Evolutionary conservation across 2,888 invertebrate species (phyloP), one percentile per base, ranked within the genome.

Genomic region (Arrhopalites spinosus): DNA sequence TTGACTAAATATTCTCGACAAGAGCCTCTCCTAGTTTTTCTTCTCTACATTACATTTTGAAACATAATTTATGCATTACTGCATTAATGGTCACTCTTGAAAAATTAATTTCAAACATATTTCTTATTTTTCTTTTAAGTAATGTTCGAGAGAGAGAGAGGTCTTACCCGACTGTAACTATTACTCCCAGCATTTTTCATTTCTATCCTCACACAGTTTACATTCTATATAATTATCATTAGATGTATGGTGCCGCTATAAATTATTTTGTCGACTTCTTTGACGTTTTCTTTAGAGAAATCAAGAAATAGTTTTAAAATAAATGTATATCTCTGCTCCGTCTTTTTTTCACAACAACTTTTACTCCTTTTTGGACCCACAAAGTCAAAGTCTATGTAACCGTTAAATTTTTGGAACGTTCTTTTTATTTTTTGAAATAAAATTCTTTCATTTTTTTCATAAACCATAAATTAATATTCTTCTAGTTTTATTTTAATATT

Each of bases 1-100:
- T 20, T 56, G 56, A 70, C 56, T 70, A 70, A 70, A 70, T 56
- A 70, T 70, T 70, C 56, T 56, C n/a, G 70, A 70, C 70, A 70
- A 70, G n/a, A n/a, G 70, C 70, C 70, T 56, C 70, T 70, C 70
- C 70, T 50, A 56, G 20, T 70, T 70, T 70, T 70, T 56, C 23
- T 20, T 36, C 56, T n/a, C 56, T 53, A 17, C 64, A 36, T 36
- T n/a, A 64, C 64, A 64, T 5, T 66, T 68, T 50, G 29, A 23
- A 47, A 53, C 53, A 70, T 56, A 70, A 20, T 56, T 70, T 70
- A 56, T 70, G 70, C 70, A 70, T 70, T 70, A 70, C 30, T 70
- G 70, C 70, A 70, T 70, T 70, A 70, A 70, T 70, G 59, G 36
- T 13, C 29, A 70, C 29, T 70, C 30, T 36, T 53, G 50, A 70